Evolutionary conservation across 2,888 invertebrate genomes (phyloP).

Genomic region (Pharmacophagus antenor): DNA sequence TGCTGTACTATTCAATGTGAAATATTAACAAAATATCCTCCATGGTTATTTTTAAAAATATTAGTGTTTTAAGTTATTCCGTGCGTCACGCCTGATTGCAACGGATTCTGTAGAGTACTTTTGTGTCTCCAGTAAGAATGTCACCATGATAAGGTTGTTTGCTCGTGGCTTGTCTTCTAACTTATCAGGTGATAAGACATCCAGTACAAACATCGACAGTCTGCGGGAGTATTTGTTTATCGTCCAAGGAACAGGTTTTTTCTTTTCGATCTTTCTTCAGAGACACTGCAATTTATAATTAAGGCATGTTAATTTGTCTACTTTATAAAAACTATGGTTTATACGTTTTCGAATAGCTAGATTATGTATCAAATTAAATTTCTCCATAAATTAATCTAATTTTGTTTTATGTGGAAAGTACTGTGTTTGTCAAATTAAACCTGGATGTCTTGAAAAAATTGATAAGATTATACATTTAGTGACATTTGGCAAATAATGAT

Average conservation of each 20-base stretch:
- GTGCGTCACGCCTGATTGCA: slow-evolving; percentile 48
- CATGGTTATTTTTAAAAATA: slow-evolving; percentile 25
- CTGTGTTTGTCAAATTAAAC: slow-evolving; percentile 15
- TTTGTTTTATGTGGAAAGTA: slow-evolving; percentile 24
- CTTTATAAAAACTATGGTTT: background rate
- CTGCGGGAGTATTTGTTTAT: slow-evolving; percentile 73
- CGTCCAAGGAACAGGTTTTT: slow-evolving; percentile 67
- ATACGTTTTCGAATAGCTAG: background rate
- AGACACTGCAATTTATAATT: slow-evolving; percentile 59
- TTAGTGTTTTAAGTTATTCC: slow-evolving; percentile 48
- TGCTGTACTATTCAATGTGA: slow-evolving; percentile 38
- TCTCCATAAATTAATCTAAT: background rate
- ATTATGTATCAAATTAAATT: background rate
- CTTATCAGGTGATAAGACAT: slow-evolving; percentile 78
- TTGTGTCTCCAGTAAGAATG: slow-evolving; percentile 61
- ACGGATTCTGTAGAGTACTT: slow-evolving; percentile 62
- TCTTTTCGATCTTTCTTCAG: slow-evolving; percentile 55
- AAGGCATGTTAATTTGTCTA: slow-evolving; percentile 3
- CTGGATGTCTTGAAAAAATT: slow-evolving; percentile 16
- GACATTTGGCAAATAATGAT: background rate
- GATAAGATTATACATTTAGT: slow-evolving; percentile 10
- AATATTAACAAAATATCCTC: slow-evolving; percentile 31
- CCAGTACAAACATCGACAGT: slow-evolving; percentile 72
- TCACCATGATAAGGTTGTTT: slow-evolving; percentile 78
- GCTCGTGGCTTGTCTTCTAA: slow-evolving; percentile 74